Evolutionary conservation across 2,797 vertebrate genomes (phyloP).

Genomic region (Gastrophryne carolinensis): DNA sequence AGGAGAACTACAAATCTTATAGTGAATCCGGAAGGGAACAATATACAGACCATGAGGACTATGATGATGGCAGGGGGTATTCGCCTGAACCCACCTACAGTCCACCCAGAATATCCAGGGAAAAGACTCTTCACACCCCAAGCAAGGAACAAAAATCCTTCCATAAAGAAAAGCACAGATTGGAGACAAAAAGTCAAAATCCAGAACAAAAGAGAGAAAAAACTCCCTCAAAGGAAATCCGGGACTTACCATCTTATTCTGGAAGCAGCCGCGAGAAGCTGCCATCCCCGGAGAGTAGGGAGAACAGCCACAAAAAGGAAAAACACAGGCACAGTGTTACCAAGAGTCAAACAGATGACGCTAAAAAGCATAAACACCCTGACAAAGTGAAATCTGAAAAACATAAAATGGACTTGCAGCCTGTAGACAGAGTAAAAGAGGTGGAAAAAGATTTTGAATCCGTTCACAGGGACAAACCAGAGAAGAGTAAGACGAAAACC

Average conservation of each 20-base stretch:
- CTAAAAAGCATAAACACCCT: conserved; percentile 54
- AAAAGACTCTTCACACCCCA: conserved; percentile 58
- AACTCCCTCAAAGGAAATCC: conserved; percentile 62
- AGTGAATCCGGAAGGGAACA: conserved; percentile 58
- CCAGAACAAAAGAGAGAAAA: conserved; percentile 61
- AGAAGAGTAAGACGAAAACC: conserved; percentile 61
- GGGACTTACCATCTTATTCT: conserved; percentile 60
- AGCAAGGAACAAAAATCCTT: conserved; percentile 69
- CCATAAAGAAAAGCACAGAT: conserved; percentile 66
- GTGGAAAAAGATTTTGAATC: conserved; percentile 19
- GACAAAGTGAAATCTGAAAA: conserved; percentile 59
- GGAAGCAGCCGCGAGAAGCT: conserved; percentile 63
- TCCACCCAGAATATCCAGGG: conserved; percentile 63
- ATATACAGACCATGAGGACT: conserved; percentile 72
- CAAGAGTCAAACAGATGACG: conserved; percentile 14
- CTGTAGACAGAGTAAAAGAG: neutral
- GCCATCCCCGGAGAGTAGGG: conserved; percentile 57
- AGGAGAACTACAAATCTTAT: conserved; percentile 66
- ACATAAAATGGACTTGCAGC: conserved; percentile 18
- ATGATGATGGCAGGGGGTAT: conserved; percentile 65
- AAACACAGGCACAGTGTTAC: conserved; percentile 62
- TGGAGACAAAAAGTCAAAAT: conserved; percentile 58
- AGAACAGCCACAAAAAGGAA: conserved; percentile 66
- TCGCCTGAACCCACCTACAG: conserved; percentile 65
- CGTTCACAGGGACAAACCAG: conserved; percentile 59